Evolutionary conservation across 2,113 vertebrate genomes (phyloP).

Genomic region (Aix galericulata): DNA sequence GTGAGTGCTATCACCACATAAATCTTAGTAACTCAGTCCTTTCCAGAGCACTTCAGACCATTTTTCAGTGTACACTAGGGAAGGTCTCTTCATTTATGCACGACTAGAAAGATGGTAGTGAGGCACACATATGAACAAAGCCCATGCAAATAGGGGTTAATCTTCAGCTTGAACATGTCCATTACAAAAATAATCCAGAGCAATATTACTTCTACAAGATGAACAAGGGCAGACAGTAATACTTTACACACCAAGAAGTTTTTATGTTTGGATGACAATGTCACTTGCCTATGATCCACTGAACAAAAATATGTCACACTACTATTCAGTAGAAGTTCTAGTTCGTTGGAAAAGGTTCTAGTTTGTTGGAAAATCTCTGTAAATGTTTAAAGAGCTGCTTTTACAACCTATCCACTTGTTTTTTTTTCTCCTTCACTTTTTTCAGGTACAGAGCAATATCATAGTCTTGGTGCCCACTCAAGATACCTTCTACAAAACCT

Average conservation of each 20-base stretch:
- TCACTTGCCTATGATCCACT: background rate
- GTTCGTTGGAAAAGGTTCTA: background rate
- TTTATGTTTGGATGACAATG: background rate
- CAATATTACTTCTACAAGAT: background rate
- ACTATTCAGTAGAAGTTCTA: background rate
- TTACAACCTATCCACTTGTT: background rate
- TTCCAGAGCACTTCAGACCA: background rate
- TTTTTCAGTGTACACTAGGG: background rate
- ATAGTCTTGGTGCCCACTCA: accelerated
- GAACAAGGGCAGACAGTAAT: background rate
- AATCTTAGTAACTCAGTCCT: background rate
- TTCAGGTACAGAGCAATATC: background rate
- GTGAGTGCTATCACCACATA: background rate
- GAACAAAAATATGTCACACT: background rate
- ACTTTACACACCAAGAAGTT: background rate
- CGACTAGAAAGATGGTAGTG: background rate
- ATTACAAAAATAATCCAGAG: background rate
- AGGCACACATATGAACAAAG: background rate
- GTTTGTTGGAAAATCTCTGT: background rate
- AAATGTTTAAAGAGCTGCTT: background rate
- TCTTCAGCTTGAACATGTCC: background rate
- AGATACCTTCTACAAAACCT: background rate
- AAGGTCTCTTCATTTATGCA: background rate
- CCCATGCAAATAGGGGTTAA: background rate
- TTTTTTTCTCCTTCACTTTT: background rate